Evolutionary conservation across 2,113 vertebrate genomes (phyloP), one percentile per base, ranked within the genome.

Genomic region (Elephas maximus): DNA sequence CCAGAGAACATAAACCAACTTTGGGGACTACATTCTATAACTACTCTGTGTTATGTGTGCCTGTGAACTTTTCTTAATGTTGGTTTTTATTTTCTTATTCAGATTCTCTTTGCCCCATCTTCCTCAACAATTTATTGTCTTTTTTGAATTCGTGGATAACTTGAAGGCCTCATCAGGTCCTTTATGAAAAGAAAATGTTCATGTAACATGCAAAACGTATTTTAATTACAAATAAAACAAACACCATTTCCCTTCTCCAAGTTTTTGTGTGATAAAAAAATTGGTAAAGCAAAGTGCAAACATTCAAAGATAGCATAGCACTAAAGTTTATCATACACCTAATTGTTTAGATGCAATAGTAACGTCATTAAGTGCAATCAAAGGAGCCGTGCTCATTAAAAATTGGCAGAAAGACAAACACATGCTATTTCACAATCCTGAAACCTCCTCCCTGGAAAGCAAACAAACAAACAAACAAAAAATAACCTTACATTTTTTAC

Each of bases 171-270:
- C n/a, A 85, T 89, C 30, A 76, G 53, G 10, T 41, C 8, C 45
- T 67, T 78, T 5, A 53, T 33, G 14, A 37, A 74, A 85, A 77
- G 21, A 45, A 53, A 57, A 44, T 44, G 69, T 62, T 82, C 15
- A 41, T 26, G 63, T 77, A 45, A 60, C 41, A 45, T 20, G 8
- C 30, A 82, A 69, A 65, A 79, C 62, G 0, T 60, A 15, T 77
- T 89, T 80, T 65, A 8, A 24, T 81, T 82, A 24, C 21, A 90
- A 82, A 94, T 83, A 93, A 93, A 95, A 84, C 30, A 5, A 77
- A 83, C 30, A 57, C 20, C 30, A 60, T 15, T 0, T 24, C 10
- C 14, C 9, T 62, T 83, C 60, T 74, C 2, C 24, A 85, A 63
- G 9, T 33, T 41, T 77, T 71, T 65, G 17, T 77, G 14, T 6